phyloP scores from a whole-genome alignment of 2,888 invertebrate genomes.

The Keiferia lycopersicella region DNA sequence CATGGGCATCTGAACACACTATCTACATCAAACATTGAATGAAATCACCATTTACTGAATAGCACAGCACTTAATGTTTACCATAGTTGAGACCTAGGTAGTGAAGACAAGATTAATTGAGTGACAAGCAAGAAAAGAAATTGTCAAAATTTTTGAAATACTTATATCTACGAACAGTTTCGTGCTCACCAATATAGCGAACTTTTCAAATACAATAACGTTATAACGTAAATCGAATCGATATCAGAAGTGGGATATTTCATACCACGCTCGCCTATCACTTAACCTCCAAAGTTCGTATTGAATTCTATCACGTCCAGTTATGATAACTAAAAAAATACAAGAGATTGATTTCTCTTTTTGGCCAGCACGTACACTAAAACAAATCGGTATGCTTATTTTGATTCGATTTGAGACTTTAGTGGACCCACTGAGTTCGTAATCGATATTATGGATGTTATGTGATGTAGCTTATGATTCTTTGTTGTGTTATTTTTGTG shows the following conservation, averaged over 20 bases:
- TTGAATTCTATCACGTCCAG: slow-evolving; percentile 56
- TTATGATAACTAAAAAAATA: slow-evolving; percentile 60
- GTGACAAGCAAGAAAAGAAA: no score
- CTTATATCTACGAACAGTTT: no score
- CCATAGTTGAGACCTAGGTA: no score
- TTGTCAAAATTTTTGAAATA: no score
- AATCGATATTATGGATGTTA: slow-evolving; percentile 1
- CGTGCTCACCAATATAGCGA: no score
- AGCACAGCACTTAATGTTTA: no score
- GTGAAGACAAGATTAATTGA: no score
- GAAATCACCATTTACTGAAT: no score
- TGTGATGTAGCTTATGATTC: slow-evolving; percentile 1
- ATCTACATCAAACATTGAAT: no score
- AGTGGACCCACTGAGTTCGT: neutral
- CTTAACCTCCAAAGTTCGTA: slow-evolving; percentile 33
- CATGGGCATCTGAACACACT: no score
- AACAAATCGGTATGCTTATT: slow-evolving; percentile 2
- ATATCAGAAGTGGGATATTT: slow-evolving; percentile 1
- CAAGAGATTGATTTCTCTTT: slow-evolving; percentile 59
- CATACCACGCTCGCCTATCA: slow-evolving; percentile 13
- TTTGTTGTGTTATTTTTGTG: neutral
- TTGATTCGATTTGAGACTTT: slow-evolving; percentile 15
- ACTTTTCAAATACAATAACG: no score
- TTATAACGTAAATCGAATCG: no score
- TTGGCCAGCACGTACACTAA: slow-evolving; percentile 41